These are phyloP conservation scores for Halcyon chelicuti DNA, from an alignment of 2,797 vertebrate genomes.

Conservation along the genomic window DNA sequence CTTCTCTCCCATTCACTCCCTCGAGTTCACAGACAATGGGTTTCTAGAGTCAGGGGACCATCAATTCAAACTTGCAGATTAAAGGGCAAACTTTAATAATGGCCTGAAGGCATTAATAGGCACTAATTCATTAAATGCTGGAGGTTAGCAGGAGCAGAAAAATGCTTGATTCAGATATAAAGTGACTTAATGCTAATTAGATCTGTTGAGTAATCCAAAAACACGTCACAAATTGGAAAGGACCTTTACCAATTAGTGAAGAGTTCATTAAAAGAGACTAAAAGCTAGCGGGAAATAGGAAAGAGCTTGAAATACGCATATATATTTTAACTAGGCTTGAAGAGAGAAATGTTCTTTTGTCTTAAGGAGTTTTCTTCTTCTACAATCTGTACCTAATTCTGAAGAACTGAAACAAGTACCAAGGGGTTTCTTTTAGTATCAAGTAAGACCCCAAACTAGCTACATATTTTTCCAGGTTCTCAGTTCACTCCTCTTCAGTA, in stretches of 20 bases:
- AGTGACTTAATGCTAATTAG: constrained; percentile 59
- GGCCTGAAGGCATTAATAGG: constrained; percentile 6
- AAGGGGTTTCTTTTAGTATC: background rate
- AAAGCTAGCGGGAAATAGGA: background rate
- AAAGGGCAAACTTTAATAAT: constrained; percentile 28
- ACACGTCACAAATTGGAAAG: constrained; percentile 24
- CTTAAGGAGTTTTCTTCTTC: background rate
- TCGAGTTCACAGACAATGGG: background rate
- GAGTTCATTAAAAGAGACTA: constrained; percentile 43
- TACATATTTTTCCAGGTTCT: background rate
- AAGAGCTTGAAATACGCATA: background rate
- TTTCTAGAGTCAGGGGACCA: background rate
- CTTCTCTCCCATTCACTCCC: background rate
- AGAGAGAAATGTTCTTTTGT: background rate
- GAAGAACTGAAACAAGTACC: background rate
- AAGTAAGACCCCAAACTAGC: background rate
- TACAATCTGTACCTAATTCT: background rate
- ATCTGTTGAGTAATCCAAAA: constrained; percentile 52
- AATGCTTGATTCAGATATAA: constrained; percentile 53
- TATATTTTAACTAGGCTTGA: background rate
- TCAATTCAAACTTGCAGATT: constrained; percentile 22
- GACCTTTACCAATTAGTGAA: constrained; percentile 26
- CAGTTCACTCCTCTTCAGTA: background rate
- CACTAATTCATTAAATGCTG: constrained; percentile 48
- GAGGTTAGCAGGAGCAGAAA: constrained; percentile 16